Percentiles rank a stretch among this genome's conserved stretches.
Evolutionary conservation across 2,888 invertebrate species (phyloP).

Genomic region (Pheosia tremula): DNA sequence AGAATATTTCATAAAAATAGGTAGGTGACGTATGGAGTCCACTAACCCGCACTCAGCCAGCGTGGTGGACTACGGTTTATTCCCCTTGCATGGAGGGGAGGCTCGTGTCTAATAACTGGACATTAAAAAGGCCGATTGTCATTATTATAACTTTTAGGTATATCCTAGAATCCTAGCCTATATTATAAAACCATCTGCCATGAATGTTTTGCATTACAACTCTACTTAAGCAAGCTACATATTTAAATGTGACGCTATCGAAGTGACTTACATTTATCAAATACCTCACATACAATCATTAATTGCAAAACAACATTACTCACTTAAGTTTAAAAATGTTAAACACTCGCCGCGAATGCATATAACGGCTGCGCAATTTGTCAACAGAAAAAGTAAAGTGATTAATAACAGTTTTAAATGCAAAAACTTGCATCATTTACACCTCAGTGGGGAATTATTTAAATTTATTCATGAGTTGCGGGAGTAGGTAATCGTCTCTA

Average conservation of each 20-base stretch:
- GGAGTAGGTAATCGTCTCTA: constrained; percentile 78
- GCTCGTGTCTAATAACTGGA: too few species aligned
- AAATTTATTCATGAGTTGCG: constrained; percentile 78
- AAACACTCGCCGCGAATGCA: constrained; percentile 11
- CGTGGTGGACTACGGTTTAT: too few species aligned
- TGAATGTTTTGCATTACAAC: constrained; percentile 31
- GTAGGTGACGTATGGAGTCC: too few species aligned
- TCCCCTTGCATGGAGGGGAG: too few species aligned
- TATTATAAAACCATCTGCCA: neutral
- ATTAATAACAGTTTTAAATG: constrained; percentile 78
- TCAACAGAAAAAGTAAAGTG: constrained; percentile 62
- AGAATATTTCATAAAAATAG: too few species aligned
- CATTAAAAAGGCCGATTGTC: too few species aligned
- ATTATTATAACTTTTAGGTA: too few species aligned
- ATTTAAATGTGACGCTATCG: constrained; percentile 28
- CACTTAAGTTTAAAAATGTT: constrained; percentile 26
- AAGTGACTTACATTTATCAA: constrained; percentile 24
- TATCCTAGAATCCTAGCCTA: too few species aligned
- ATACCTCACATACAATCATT: constrained; percentile 20
- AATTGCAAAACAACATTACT: constrained; percentile 28
- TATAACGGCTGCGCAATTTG: constrained; percentile 48
- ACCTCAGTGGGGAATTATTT: constrained; percentile 76
- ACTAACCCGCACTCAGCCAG: too few species aligned
- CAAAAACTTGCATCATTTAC: constrained; percentile 81
- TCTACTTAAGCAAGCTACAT: constrained; percentile 26